Evolutionary conservation across 2,888 invertebrate species (phyloP).

Genomic region (Girardia tigrina): DNA sequence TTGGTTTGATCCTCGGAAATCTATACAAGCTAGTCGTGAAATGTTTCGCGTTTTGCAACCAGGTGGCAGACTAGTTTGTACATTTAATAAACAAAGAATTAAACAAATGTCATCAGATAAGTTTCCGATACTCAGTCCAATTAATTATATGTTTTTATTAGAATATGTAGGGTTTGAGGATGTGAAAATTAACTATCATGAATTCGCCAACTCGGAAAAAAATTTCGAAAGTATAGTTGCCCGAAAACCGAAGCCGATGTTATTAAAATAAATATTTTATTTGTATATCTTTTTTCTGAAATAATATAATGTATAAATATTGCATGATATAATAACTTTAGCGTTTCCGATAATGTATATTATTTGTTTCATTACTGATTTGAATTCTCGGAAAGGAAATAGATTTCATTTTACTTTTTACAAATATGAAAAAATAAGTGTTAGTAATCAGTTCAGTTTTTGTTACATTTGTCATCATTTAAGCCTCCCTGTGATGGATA

Average conservation of each 20-base stretch:
- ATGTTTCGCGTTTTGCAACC: neutral
- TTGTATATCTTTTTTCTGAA: too few relatives aligned
- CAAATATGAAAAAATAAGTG: too few relatives aligned
- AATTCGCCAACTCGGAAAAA: neutral
- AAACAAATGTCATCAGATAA: neutral
- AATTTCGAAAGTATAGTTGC: neutral
- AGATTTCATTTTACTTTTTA: too few relatives aligned
- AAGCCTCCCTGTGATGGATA: too few relatives aligned
- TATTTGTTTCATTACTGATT: too few relatives aligned
- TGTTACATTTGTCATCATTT: too few relatives aligned
- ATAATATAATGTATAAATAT: too few relatives aligned
- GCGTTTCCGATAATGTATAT: too few relatives aligned
- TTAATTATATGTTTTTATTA: constrained; percentile 7
- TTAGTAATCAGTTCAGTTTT: too few relatives aligned
- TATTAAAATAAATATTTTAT: neutral
- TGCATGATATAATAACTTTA: too few relatives aligned
- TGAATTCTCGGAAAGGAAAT: too few relatives aligned
- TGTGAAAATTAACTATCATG: constrained; percentile 6
- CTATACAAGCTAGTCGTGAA: neutral
- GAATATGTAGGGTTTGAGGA: neutral
- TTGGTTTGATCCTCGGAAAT: neutral
- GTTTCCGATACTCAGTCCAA: neutral
- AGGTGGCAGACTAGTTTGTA: neutral
- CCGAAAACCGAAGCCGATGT: neutral
- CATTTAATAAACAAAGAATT: neutral